phyloP scores from a whole-genome alignment of 2,113 vertebrate species.

The Rhagologus leucostigma region DNA sequence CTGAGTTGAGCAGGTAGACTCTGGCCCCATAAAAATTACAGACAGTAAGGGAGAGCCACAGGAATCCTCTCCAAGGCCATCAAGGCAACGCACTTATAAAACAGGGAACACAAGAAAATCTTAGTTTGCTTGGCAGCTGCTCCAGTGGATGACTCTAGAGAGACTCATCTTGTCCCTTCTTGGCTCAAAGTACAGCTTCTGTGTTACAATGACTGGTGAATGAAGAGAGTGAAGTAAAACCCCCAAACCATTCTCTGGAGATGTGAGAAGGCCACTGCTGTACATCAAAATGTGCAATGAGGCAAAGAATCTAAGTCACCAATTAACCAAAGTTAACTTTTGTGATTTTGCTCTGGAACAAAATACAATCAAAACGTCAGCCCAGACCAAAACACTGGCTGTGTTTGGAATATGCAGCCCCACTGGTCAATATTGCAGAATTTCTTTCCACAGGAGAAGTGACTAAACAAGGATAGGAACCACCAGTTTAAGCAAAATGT shows the following conservation, averaged over 20 bases:
- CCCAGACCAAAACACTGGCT: neutral
- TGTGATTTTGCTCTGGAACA: neutral
- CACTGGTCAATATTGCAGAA: neutral
- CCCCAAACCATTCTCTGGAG: neutral
- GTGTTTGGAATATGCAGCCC: neutral
- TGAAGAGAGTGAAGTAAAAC: neutral
- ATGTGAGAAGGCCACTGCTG: neutral
- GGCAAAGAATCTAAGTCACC: neutral
- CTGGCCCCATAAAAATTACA: neutral
- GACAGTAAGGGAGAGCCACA: neutral
- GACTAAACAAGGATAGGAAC: neutral
- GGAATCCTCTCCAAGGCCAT: neutral
- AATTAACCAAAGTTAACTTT: neutral
- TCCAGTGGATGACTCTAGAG: neutral
- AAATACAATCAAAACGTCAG: neutral
- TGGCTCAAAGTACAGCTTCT: neutral
- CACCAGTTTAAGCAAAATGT: neutral
- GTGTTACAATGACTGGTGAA: neutral
- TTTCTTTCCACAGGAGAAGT: neutral
- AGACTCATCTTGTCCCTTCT: neutral
- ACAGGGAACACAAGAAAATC: neutral
- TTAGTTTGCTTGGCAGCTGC: neutral
- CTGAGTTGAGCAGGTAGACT: neutral
- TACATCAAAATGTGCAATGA: neutral
- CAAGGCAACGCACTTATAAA: neutral